Evolutionary conservation across 2,113 vertebrate genomes (phyloP).

Genomic region (Leptocoma aspasia): DNA sequence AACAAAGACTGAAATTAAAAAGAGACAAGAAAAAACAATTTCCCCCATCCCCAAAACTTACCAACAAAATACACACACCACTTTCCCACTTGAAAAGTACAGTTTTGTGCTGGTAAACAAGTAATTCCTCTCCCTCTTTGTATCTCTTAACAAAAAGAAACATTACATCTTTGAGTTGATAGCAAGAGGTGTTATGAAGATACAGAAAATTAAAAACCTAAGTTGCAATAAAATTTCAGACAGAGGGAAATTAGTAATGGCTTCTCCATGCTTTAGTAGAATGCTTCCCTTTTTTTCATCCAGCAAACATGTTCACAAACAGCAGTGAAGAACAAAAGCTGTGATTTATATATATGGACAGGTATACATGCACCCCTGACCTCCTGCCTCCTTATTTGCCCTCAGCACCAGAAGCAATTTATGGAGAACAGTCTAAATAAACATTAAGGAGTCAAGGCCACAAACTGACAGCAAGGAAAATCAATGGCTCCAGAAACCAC

Average conservation of each 20-base stretch:
- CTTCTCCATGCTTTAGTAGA: constrained; percentile 47
- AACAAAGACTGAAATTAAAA: constrained; percentile 25
- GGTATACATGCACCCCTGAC: constrained; percentile 71
- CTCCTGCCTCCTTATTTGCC: constrained; percentile 52
- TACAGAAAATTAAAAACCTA: constrained; percentile 68
- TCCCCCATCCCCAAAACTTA: neutral
- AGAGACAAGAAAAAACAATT: neutral
- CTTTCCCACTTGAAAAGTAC: neutral
- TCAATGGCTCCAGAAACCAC: constrained; percentile 79
- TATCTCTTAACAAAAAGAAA: constrained; percentile 44
- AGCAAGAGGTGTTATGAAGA: constrained; percentile 42
- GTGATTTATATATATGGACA: constrained; percentile 80
- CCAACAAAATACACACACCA: neutral
- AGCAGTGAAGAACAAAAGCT: constrained; percentile 71
- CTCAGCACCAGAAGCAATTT: constrained; percentile 78
- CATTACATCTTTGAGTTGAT: constrained; percentile 48
- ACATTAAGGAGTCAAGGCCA: constrained; percentile 81
- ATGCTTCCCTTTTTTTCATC: constrained; percentile 67
- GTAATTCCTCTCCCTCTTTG: neutral
- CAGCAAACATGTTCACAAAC: constrained; percentile 68
- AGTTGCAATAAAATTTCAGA: constrained; percentile 46
- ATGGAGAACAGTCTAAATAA: constrained; percentile 82
- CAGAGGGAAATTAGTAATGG: constrained; percentile 52
- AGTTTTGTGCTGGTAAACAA: neutral
- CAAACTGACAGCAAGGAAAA: constrained; percentile 79